A percentile compares a stretch with the other conserved stretches of the same genome.
phyloP scores from a whole-genome alignment of 2,888 invertebrate genomes.

The Agonopterix alstromeriana region DNA sequence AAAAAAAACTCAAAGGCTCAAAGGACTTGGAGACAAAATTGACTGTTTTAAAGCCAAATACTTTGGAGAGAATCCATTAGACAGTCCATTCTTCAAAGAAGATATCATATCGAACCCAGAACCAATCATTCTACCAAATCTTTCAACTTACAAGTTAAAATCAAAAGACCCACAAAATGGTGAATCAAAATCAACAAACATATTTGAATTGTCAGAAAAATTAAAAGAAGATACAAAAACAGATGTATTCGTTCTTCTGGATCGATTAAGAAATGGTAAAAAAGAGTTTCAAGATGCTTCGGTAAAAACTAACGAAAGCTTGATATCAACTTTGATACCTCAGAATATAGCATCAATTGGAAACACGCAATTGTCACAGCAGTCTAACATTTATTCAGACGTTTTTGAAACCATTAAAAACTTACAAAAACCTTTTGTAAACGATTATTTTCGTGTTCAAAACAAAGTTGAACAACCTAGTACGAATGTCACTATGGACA shows the following conservation, averaged over 20 bases:
- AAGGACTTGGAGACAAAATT: conserved; percentile 83
- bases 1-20: conserved; percentile 69
- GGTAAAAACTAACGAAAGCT: conserved; percentile 14
- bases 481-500: conserved; percentile 7
- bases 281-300: conserved; percentile 16
- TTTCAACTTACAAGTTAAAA: conserved; percentile 24
- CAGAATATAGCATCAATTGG: conserved; percentile 9
- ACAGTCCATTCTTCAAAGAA: conserved; percentile 84
- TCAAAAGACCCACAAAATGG: conserved; percentile 9
- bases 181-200: conserved; percentile 13
- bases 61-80: conserved; percentile 85
- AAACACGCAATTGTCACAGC: conserved; percentile 12
- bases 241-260: conserved; percentile 26
- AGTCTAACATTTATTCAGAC: conserved; percentile 63
- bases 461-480: not conserved
- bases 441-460: not conserved
- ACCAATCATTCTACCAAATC: conserved; percentile 41
- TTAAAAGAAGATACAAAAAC: conserved; percentile 15
- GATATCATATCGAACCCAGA: conserved; percentile 66
- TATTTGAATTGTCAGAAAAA: conserved; percentile 11
- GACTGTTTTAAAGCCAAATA: conserved; percentile 85
- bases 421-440: conserved; percentile 7
- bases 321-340: conserved; percentile 4
- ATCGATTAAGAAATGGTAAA: conserved; percentile 27
- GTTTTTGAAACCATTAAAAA: conserved; percentile 62